Percentiles rank a stretch among this genome's conserved stretches.
Evolutionary conservation across 2,888 invertebrate genomes (phyloP).

Genomic region (Xestia rhomboidea): DNA sequence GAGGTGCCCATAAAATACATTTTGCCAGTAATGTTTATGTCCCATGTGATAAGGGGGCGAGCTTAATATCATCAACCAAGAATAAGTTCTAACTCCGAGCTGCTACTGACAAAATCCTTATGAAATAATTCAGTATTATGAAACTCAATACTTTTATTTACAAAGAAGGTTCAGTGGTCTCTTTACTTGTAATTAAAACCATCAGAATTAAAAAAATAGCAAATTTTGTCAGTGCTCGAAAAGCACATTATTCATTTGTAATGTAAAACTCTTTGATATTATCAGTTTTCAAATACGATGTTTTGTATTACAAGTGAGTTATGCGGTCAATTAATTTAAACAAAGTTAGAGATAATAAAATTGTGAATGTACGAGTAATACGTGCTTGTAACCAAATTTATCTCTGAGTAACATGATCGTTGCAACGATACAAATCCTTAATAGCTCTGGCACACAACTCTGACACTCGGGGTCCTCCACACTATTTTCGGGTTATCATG

Average conservation of each 20-base stretch:
- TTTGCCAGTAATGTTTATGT: too few relatives aligned
- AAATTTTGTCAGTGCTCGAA: not conserved
- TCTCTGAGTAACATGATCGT: not conserved
- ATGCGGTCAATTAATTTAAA: not conserved
- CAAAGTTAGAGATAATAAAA: not conserved
- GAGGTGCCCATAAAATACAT: not conserved
- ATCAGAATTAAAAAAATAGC: not conserved
- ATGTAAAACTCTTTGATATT: too few relatives aligned
- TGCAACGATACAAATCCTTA: not conserved
- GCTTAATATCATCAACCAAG: not conserved
- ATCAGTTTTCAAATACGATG: not conserved
- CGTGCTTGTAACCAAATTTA: not conserved
- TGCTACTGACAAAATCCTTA: not conserved
- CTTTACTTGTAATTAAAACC: not conserved
- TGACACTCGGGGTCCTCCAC: not conserved
- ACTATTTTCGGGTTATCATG: not conserved
- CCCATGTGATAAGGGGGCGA: not conserved
- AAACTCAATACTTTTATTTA: not conserved
- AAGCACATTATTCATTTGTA: not conserved
- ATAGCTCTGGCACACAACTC: not conserved
- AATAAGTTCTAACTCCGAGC: not conserved
- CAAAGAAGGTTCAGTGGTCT: not conserved
- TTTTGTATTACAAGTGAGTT: not conserved
- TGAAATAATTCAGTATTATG: not conserved
- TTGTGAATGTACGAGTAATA: not conserved